Evolutionary conservation across 2,113 vertebrate genomes (phyloP).

Genomic region (Rhodinocichla rosea): DNA sequence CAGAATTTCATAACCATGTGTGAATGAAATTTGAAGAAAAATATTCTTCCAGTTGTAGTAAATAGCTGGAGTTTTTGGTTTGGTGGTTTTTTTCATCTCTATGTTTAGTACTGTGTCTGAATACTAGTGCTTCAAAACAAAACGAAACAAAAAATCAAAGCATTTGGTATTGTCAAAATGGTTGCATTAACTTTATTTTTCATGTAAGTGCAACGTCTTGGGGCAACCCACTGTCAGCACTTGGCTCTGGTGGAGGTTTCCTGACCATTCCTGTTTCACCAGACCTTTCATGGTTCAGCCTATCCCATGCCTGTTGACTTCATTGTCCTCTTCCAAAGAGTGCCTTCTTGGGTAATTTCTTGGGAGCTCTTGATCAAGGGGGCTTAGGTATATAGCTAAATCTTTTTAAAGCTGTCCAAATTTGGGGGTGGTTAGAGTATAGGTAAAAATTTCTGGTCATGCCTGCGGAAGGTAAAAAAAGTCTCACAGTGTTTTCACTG

Average conservation of each 20-base stretch:
- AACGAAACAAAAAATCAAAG: not conserved
- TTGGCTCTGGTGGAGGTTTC: not conserved
- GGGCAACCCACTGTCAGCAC: not conserved
- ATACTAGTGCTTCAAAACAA: not conserved
- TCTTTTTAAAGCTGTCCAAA: not conserved
- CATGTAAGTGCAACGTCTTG: not conserved
- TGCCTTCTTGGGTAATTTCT: not conserved
- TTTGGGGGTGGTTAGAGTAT: not conserved
- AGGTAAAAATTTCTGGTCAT: not conserved
- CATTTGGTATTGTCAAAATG: not conserved
- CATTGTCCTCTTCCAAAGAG: not conserved
- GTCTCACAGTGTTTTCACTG: not conserved
- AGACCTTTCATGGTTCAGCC: not conserved
- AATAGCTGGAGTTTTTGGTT: not conserved
- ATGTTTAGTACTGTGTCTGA: not conserved
- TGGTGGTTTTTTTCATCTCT: not conserved
- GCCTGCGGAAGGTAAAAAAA: not conserved
- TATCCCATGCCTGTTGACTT: not conserved
- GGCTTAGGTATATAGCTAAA: not conserved
- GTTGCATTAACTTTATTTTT: not conserved
- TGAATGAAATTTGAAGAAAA: not conserved
- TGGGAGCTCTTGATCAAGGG: not conserved
- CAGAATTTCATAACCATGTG: not conserved
- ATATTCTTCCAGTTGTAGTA: not conserved
- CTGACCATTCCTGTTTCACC: not conserved